A percentile compares a stretch with the other conserved stretches of the same genome.
Conservation (phyloP, 2,888 invertebrate species). For the Pachycephus smyrnensis region DNA sequence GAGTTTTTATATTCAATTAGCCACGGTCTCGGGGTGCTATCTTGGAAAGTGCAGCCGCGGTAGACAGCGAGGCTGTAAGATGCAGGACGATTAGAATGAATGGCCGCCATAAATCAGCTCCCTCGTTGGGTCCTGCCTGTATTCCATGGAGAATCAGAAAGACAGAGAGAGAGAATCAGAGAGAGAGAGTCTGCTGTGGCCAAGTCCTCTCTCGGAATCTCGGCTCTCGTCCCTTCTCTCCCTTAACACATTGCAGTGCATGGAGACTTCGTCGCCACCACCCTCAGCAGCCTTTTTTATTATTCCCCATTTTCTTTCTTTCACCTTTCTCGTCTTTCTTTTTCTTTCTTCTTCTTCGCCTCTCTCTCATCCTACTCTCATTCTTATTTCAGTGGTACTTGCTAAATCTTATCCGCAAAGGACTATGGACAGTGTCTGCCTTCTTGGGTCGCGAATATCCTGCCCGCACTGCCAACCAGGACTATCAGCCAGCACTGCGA, state of each 20-base stretch:
- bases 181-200: constrained; percentile 24
- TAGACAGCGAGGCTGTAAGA: constrained; percentile 51
- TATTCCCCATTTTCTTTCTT: constrained; percentile 9
- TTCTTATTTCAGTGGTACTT: background rate
- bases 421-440: background rate
- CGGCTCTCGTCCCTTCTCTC: constrained; percentile 2
- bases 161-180: constrained; percentile 1
- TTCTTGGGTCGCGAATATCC: background rate
- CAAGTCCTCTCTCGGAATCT: constrained; percentile 12
- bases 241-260: background rate
- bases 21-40: constrained; percentile 45
- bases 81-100: constrained; percentile 62
- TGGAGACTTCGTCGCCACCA: constrained; percentile 16
- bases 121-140: constrained; percentile 47
- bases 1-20: constrained; percentile 63
- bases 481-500: background rate
- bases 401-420: background rate
- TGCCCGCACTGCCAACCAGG: background rate
- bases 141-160: background rate
- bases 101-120: constrained; percentile 59
- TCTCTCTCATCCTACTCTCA: background rate
- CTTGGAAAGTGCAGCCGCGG: constrained; percentile 53
- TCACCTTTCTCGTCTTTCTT: constrained; percentile 13
- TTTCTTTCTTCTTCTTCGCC: constrained; percentile 12
- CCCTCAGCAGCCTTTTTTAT: constrained; percentile 6